Evolutionary conservation across 2,888 invertebrate genomes (phyloP).

Genomic region (Nymphalis c-album): DNA sequence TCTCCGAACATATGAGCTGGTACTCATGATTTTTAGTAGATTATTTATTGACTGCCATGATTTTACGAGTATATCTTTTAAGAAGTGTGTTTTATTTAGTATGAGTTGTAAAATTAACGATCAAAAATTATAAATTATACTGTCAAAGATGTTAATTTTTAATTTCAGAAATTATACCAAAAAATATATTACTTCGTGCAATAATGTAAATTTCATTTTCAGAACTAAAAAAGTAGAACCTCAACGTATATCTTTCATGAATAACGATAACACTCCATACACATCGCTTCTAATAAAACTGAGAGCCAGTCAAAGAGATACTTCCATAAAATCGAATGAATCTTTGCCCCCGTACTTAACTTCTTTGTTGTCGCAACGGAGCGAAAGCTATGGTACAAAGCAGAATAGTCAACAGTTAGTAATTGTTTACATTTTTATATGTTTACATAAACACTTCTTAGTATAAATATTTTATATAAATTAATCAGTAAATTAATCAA

Average conservation of each 20-base stretch:
- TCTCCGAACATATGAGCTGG: not conserved
- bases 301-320: conserved; percentile 45
- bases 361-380: conserved; percentile 50
- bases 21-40: not conserved
- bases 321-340: conserved; percentile 34
- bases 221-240: conserved; percentile 48
- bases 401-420: conserved; percentile 45
- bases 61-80: no score
- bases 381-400: conserved; percentile 47
- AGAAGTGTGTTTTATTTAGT: no score
- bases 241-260: conserved; percentile 67
- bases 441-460: not conserved
- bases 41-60: no score
- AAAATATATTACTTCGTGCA: no score
- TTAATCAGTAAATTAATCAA: no score
- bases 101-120: no score
- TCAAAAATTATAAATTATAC: no score
- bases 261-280: conserved; percentile 55
- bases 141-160: no score
- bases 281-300: conserved; percentile 50
- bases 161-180: no score
- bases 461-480: no score
- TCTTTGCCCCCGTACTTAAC: conserved; percentile 38
- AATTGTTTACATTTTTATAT: not conserved
- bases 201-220: conserved; percentile 14